A percentile compares a stretch with the other conserved stretches of the same genome.
These are phyloP conservation scores for Oenanthe melanoleuca DNA, from an alignment of 2,113 vertebrate genomes.

Conservation along the genomic window DNA sequence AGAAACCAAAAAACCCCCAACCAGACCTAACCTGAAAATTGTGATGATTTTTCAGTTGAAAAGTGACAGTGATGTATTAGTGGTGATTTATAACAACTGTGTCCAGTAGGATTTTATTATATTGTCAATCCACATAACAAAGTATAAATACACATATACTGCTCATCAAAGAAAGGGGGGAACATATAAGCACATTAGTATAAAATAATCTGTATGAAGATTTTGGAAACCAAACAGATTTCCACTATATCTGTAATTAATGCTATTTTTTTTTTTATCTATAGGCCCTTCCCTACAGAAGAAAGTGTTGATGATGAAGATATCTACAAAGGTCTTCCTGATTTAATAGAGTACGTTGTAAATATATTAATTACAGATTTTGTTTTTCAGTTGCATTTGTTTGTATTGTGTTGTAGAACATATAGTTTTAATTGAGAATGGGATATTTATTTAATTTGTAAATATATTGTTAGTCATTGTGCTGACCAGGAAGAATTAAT, in stretches of 20 bases:
- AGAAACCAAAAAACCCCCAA: accelerated
- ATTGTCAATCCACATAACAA: background rate
- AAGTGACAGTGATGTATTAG: background rate
- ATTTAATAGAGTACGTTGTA: constrained; percentile 92
- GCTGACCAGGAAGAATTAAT: background rate
- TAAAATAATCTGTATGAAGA: background rate
- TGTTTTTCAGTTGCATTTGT: background rate
- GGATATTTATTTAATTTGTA: background rate
- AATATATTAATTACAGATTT: background rate
- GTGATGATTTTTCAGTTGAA: background rate
- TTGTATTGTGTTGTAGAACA: background rate
- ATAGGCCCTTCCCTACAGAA: constrained; percentile 92
- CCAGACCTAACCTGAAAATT: background rate
- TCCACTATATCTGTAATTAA: background rate
- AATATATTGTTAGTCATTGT: background rate
- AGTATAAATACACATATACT: background rate
- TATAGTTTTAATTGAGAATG: background rate
- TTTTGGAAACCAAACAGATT: background rate
- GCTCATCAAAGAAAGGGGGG: background rate
- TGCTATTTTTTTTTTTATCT: background rate
- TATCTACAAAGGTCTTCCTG: constrained; percentile 93
- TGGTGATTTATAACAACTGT: background rate
- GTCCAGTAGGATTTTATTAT: background rate
- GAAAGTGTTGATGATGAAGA: constrained; percentile 90
- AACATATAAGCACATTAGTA: accelerated